phyloP scores from a whole-genome alignment of 2,113 vertebrate genomes.

The Aspiorhynchus laticeps region DNA sequence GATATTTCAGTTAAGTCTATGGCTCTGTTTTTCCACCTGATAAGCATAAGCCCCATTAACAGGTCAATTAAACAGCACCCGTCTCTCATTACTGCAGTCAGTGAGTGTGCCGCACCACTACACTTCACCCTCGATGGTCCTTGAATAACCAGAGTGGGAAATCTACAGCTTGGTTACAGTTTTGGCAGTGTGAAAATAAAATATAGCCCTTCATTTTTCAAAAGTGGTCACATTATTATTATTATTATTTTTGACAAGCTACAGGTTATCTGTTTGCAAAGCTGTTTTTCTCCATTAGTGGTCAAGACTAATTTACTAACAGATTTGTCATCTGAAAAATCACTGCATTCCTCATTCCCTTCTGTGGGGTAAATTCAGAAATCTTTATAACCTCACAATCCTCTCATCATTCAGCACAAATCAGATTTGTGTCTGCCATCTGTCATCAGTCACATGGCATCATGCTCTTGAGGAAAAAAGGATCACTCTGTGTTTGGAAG shows the following conservation, averaged over 20 bases:
- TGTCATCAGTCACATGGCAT: slow-evolving; percentile 4
- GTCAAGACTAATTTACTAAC: background rate
- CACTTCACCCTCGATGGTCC: no score
- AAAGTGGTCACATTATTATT: background rate
- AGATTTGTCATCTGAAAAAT: background rate
- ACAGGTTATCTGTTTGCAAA: background rate
- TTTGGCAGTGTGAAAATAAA: background rate
- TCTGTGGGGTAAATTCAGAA: background rate
- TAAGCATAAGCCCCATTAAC: slow-evolving; percentile 18
- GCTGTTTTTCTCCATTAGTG: background rate
- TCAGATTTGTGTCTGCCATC: slow-evolving; percentile 3
- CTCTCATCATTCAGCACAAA: background rate
- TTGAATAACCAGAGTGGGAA: background rate
- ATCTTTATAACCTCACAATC: background rate
- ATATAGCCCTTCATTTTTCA: background rate
- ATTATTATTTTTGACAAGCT: background rate
- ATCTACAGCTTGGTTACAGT: background rate
- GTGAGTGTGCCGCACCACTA: background rate
- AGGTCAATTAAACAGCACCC: slow-evolving; percentile 3
- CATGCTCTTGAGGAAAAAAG: background rate
- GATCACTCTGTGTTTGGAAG: background rate
- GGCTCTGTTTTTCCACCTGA: slow-evolving; percentile 1
- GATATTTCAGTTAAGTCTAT: background rate
- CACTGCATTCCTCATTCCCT: background rate
- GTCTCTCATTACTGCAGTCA: background rate